Evolutionary conservation across 2,888 invertebrate species (phyloP).

Genomic region (Stenoptilia bipunctidactyla): DNA sequence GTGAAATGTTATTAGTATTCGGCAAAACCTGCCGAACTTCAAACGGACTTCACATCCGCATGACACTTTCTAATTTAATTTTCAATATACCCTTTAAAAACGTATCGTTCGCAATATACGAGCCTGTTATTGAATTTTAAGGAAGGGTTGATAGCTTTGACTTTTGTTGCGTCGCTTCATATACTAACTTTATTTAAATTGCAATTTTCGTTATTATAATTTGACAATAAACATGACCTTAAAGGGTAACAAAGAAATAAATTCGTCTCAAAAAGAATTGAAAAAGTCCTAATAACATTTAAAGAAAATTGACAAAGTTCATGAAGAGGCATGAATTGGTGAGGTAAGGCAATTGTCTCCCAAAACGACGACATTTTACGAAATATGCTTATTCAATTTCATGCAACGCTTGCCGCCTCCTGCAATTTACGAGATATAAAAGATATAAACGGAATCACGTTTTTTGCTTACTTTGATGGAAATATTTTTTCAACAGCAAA

Average conservation of each 20-base stretch:
- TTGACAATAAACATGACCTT: not conserved
- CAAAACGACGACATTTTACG: constrained; percentile 70
- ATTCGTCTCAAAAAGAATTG: constrained; percentile 43
- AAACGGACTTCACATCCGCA: constrained; percentile 56
- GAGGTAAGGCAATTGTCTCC: constrained; percentile 72
- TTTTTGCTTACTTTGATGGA: constrained; percentile 71
- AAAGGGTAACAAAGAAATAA: not conserved
- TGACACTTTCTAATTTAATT: constrained; percentile 60
- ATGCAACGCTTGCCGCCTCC: constrained; percentile 72
- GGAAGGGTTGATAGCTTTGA: constrained; percentile 29
- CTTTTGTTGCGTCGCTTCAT: constrained; percentile 17
- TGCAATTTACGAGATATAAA: constrained; percentile 72
- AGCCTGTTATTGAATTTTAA: constrained; percentile 48
- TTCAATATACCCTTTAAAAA: constrained; percentile 55
- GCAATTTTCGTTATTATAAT: not conserved
- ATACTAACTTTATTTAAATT: constrained; percentile 11
- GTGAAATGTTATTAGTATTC: constrained; percentile 60
- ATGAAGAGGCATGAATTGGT: constrained; percentile 65
- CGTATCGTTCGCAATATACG: constrained; percentile 37
- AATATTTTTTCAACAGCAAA: constrained; percentile 65
- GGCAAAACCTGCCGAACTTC: constrained; percentile 47
- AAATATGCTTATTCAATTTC: constrained; percentile 73
- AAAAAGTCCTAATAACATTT: constrained; percentile 56
- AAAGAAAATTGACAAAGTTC: constrained; percentile 69
- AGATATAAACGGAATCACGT: constrained; percentile 71